Percentiles rank a stretch among this genome's conserved stretches.
These are phyloP conservation scores for Ornithoptera priamus DNA, from an alignment of 2,888 invertebrate species.

Conservation along the genomic window DNA sequence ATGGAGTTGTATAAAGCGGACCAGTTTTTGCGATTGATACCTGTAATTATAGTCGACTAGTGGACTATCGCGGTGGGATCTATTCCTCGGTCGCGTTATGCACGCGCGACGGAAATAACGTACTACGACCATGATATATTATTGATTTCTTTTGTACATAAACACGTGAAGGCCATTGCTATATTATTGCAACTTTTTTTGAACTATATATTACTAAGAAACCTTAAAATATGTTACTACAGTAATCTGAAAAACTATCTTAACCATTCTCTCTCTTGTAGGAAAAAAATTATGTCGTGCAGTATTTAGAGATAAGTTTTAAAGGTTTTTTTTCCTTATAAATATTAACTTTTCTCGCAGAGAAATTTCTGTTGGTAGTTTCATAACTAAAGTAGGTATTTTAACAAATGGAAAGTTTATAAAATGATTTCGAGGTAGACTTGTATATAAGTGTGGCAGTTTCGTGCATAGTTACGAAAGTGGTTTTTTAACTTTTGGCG, in stretches of 20 bases:
- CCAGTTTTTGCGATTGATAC: slow-evolving; percentile 74
- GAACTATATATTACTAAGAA: neutral
- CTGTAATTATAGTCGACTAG: slow-evolving; percentile 64
- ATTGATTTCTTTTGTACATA: slow-evolving; percentile 62
- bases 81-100: slow-evolving; percentile 48
- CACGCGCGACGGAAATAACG: slow-evolving; percentile 64
- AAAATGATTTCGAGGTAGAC: slow-evolving; percentile 35
- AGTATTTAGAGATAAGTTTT: too few species aligned
- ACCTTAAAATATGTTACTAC: neutral
- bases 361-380: slow-evolving; percentile 17
- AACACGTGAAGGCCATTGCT: slow-evolving; percentile 27
- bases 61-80: slow-evolving; percentile 64
- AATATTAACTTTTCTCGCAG: neutral
- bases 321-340: too few species aligned
- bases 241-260: too few species aligned
- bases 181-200: slow-evolving; percentile 5
- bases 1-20: slow-evolving; percentile 45
- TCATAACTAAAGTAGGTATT: slow-evolving; percentile 32
- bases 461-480: slow-evolving; percentile 57
- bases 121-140: slow-evolving; percentile 48
- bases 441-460: slow-evolving; percentile 45
- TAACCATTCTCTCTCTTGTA: too few species aligned
- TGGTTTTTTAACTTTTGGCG: slow-evolving; percentile 65
- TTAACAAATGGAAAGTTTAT: slow-evolving; percentile 36
- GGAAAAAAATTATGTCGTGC: too few species aligned